Percentiles rank a stretch among this genome's conserved stretches.
Evolutionary conservation across 2,888 invertebrate species (phyloP).

Genomic region (Holacanthella duospinosa): DNA sequence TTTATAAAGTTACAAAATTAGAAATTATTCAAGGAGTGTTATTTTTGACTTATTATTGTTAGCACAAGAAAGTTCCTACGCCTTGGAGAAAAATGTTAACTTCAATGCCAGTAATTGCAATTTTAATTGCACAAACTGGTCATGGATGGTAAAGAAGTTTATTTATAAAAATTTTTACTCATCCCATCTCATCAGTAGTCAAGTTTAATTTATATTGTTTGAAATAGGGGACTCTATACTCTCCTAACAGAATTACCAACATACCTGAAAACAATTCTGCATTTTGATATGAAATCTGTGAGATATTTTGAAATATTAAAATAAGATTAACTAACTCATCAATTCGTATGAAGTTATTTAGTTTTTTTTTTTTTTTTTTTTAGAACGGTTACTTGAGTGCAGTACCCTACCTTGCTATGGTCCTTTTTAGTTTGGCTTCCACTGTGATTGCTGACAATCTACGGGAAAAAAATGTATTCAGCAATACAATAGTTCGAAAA

Average conservation of each 20-base stretch:
- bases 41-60: background rate
- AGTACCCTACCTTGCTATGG: conserved; percentile 57
- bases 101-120: conserved; percentile 32
- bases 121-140: conserved; percentile 32
- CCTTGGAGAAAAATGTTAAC: conserved; percentile 33
- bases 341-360: too few species aligned
- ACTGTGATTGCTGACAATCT: conserved; percentile 60
- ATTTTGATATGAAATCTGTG: conserved; percentile 46
- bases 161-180: conserved; percentile 3
- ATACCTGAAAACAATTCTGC: conserved; percentile 72
- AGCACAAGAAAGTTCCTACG: conserved; percentile 21
- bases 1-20: background rate
- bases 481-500: conserved; percentile 44
- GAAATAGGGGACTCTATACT: conserved; percentile 61
- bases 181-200: too few species aligned
- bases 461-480: conserved; percentile 37
- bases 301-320: background rate
- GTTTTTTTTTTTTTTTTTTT: background rate
- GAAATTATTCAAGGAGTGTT: background rate
- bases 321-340: too few species aligned
- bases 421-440: conserved; percentile 53
- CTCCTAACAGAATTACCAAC: conserved; percentile 71
- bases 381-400: conserved; percentile 53
- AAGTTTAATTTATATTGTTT: conserved; percentile 3
- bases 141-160: conserved; percentile 17